Conservation (phyloP, 2,113 vertebrate genomes). For the Chionodraco myersi region DNA sequence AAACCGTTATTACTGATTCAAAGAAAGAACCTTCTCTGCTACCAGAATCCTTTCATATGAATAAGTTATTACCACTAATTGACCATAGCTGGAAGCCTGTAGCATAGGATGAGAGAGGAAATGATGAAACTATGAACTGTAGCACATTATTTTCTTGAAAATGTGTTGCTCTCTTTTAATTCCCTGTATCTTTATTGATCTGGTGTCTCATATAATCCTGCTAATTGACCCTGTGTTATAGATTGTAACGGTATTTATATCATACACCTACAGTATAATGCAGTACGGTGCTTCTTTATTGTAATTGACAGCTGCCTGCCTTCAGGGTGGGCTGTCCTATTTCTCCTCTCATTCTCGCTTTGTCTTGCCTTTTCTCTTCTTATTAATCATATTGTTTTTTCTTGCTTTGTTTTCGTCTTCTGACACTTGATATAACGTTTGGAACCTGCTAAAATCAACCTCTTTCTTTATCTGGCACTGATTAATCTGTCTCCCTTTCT, state of each 20-base stretch:
- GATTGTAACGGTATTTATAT: constrained; percentile 28
- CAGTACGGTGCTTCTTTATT: background rate
- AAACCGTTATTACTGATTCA: constrained; percentile 55
- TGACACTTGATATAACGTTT: background rate
- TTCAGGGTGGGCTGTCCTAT: background rate
- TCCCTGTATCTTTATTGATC: constrained; percentile 26
- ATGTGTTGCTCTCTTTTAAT: background rate
- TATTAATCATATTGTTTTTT: background rate
- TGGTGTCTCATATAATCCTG: constrained; percentile 36
- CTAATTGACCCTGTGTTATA: constrained; percentile 42
- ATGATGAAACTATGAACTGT: constrained; percentile 31
- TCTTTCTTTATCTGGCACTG: background rate
- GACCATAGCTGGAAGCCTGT: constrained; percentile 15
- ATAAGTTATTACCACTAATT: constrained; percentile 57
- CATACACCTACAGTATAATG: background rate
- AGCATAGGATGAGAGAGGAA: constrained; percentile 1
- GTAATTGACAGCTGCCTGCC: background rate
- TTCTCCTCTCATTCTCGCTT: background rate
- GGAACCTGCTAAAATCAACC: background rate
- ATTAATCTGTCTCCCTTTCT: constrained; percentile 5
- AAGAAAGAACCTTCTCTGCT: constrained; percentile 32
- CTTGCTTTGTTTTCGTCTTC: background rate
- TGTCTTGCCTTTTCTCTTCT: background rate
- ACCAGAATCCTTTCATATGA: constrained; percentile 28
- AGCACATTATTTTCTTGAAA: constrained; percentile 21